Evolutionary conservation across 30 jellyfish, hydroid and myxozoan genomes (phyloP).

Genomic region (Hydractinia echinata): DNA sequence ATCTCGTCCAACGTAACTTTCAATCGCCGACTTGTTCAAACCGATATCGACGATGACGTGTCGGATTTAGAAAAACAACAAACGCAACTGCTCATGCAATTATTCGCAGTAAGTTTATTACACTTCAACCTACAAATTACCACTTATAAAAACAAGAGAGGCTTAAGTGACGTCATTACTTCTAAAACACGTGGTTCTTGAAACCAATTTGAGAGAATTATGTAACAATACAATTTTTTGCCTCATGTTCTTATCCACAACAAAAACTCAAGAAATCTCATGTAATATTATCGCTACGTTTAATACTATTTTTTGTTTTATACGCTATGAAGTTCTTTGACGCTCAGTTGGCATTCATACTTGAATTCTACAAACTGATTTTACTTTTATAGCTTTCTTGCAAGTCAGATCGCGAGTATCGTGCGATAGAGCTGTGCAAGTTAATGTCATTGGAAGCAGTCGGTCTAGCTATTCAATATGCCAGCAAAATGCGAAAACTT

Average conservation of each 20-base stretch:
- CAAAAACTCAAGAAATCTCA: too few relatives aligned
- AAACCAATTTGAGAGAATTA: too few relatives aligned
- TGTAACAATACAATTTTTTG: too few relatives aligned
- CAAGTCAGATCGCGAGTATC: slow-evolving; percentile 89
- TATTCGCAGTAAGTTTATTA: slow-evolving; percentile 67
- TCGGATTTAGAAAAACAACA: slow-evolving; percentile 34
- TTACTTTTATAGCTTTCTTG: slow-evolving; percentile 68
- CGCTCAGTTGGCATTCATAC: too few relatives aligned
- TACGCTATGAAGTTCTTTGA: too few relatives aligned
- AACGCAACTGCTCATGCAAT: slow-evolving; percentile 62
- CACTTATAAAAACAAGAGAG: too few relatives aligned
- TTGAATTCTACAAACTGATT: neutral
- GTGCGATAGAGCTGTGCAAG: slow-evolving; percentile 86
- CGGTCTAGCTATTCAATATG: slow-evolving; percentile 85
- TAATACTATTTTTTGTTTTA: too few relatives aligned
- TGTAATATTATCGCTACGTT: too few relatives aligned
- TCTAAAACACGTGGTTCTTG: too few relatives aligned
- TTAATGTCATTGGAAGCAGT: slow-evolving; percentile 80
- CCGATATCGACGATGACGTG: slow-evolving; percentile 1
- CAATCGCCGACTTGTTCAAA: neutral
- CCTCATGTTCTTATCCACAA: too few relatives aligned
- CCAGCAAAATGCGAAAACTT: slow-evolving; percentile 72
- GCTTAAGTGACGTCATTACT: too few relatives aligned
- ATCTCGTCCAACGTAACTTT: slow-evolving; percentile 9
- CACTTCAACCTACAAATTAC: neutral